Base-by-base conservation (phyloP, 2,888 invertebrate genomes). In the Plagiodera versicolora region DNA sequence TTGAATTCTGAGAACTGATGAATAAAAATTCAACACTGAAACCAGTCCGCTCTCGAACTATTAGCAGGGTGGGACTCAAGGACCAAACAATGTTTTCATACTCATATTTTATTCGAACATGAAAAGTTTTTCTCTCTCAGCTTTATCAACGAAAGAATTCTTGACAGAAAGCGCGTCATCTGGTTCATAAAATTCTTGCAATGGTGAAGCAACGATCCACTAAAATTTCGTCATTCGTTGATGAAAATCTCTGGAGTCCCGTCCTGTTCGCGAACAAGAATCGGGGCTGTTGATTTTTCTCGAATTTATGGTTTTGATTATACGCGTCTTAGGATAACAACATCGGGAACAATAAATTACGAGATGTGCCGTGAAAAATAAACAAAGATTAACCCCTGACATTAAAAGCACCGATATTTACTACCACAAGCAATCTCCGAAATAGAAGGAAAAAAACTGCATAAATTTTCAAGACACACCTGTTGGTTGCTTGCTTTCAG, bases 291-390 rank as follows among this genome's bases (percentile, higher is more conserved):
- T 70, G 68, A 69, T 67, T 64, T 68, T 67, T 65, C 24, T 51
- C 30, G 62, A 66, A 71, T 69, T 67, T 67, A 71, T 71, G 56
- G 46, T 66, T 69, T 67, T 69, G 67, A 70, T 70, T 67, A 67
- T 53, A 64, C 56, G 39, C 56, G 48, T 54, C 58, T 60, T 39
- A 60, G 58, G 60, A 57, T 61, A 61, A 56, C 59, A 57, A 35
- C 49, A 58, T 59, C 53, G 58, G 60, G 56, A 60, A 54, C 58
- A 57, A 66, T 69, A 66, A 68, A 68, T 69, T 67, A 67, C 56
- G 55, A 57, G 52, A 60, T 47, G 54, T 48, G 61, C 55, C 60
- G 28, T 54, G 60, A 62, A 70, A 69, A 68, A 67, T 69, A 69
- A 70, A 69, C 67, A 70, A 69, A 68, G 65, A 60, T 58, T 60